Percentiles rank a stretch among this genome's conserved stretches.
Conservation (phyloP, 2,888 invertebrate genomes). For the Pseudococcus longispinus region DNA sequence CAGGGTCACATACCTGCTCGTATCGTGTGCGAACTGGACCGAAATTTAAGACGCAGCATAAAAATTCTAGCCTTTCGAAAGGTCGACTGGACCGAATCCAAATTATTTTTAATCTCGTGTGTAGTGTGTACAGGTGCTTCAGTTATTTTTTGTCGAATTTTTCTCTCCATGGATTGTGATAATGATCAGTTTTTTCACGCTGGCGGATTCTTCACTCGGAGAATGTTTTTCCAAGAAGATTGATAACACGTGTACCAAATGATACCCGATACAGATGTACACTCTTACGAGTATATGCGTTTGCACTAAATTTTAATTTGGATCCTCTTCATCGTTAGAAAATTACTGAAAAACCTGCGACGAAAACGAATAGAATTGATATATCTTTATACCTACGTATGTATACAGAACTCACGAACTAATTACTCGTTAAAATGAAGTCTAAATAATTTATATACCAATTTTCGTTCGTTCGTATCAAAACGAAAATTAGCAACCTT, state of each 20-base stretch:
- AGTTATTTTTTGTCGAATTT: not conserved
- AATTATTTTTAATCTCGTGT: not conserved
- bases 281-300: not conserved
- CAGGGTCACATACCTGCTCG: not conserved
- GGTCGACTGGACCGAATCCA: not conserved
- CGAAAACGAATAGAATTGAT: not conserved
- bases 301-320: not conserved
- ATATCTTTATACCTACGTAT: not conserved
- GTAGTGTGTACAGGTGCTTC: not conserved
- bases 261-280: not conserved
- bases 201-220: not conserved
- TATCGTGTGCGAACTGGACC: not conserved
- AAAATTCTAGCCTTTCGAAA: not conserved
- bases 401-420: not conserved
- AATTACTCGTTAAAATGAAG: slow-evolving; percentile 35
- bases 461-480: not conserved
- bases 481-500: slow-evolving; percentile 38
- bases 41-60: not conserved
- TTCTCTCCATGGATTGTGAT: not conserved
- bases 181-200: not conserved
- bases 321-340: not conserved
- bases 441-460: slow-evolving; percentile 25
- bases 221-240: no score
- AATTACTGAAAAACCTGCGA: not conserved
- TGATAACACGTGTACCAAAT: not conserved